Evolutionary conservation across 2,888 invertebrate species (phyloP).

Genomic region (Pinctada fucata): DNA sequence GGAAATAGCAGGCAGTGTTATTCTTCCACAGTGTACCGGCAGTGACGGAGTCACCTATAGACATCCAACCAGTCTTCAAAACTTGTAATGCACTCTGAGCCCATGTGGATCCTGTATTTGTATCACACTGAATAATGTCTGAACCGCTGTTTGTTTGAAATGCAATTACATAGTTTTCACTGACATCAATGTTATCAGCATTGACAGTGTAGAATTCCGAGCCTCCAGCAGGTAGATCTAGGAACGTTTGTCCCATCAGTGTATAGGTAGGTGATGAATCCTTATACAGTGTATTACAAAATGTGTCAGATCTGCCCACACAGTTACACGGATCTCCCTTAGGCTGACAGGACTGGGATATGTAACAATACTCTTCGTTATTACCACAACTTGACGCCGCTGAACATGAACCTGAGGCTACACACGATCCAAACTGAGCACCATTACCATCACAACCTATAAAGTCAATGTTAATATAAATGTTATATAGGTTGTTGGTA

Average conservation of each 20-base stretch:
- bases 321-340: conserved; percentile 58
- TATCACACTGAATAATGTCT: conserved; percentile 50
- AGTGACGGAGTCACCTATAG: conserved; percentile 26
- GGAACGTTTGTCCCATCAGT: conserved; percentile 41
- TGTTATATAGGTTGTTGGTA: too few species aligned
- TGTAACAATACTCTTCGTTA: conserved; percentile 50
- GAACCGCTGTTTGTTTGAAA: conserved; percentile 45
- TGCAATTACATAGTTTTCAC: conserved; percentile 57
- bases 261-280: conserved; percentile 43
- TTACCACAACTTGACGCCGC: conserved; percentile 39
- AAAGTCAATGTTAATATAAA: conserved; percentile 1
- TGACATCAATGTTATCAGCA: conserved; percentile 40
- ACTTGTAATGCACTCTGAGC: conserved; percentile 41
- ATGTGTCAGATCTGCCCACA: conserved; percentile 31
- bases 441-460: conserved; percentile 54
- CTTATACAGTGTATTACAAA: conserved; percentile 20
- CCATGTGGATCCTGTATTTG: conserved; percentile 32
- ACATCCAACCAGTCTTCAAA: conserved; percentile 34
- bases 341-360: conserved; percentile 49
- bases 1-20: conserved; percentile 50
- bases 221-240: conserved; percentile 38
- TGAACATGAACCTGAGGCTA: conserved; percentile 34
- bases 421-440: conserved; percentile 46
- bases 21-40: conserved; percentile 21
- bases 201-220: conserved; percentile 35